Evolutionary conservation across 1,140 invertebrate species (phyloP).

Genomic region (Caenorhabditis brenneri): DNA sequence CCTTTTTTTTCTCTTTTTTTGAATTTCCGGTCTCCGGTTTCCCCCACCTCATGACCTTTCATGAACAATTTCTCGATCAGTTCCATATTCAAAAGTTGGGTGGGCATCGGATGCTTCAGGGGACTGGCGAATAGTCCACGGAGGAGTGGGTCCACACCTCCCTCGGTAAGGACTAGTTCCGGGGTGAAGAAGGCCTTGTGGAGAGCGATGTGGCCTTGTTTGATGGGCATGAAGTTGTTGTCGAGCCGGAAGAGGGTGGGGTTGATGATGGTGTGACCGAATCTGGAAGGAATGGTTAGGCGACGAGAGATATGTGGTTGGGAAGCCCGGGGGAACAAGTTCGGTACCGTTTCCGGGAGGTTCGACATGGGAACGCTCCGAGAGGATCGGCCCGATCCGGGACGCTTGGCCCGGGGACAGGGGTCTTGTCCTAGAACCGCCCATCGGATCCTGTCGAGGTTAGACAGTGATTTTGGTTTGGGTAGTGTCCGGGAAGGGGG

Average conservation of each 20-base stretch:
- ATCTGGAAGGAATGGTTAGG: too few species aligned
- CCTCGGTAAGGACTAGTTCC: constrained; percentile 90
- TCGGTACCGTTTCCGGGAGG: too few species aligned
- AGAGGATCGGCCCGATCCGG: too few species aligned
- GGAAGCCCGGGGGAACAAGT: too few species aligned
- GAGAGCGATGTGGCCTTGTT: constrained; percentile 81
- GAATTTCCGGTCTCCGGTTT: background rate
- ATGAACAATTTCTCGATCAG: constrained; percentile 90
- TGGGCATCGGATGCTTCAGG: constrained; percentile 79
- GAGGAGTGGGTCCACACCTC: constrained; percentile 91
- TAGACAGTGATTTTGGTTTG: too few species aligned
- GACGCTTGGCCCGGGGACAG: too few species aligned
- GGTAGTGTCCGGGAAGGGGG: too few species aligned
- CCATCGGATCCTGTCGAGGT: too few species aligned
- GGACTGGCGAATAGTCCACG: constrained; percentile 86
- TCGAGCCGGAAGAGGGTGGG: constrained; percentile 82
- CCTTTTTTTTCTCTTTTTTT: too few species aligned
- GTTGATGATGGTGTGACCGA: constrained; percentile 95
- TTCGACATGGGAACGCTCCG: too few species aligned
- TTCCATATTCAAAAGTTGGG: constrained; percentile 88
- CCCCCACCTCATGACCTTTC: constrained; percentile 72
- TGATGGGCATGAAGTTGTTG: constrained; percentile 82
- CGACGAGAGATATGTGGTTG: too few species aligned
- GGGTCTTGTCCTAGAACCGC: too few species aligned
- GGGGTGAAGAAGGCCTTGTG: constrained; percentile 95